Evolutionary conservation across 2,113 vertebrate species (phyloP).

Genomic region (Sander vitreus): DNA sequence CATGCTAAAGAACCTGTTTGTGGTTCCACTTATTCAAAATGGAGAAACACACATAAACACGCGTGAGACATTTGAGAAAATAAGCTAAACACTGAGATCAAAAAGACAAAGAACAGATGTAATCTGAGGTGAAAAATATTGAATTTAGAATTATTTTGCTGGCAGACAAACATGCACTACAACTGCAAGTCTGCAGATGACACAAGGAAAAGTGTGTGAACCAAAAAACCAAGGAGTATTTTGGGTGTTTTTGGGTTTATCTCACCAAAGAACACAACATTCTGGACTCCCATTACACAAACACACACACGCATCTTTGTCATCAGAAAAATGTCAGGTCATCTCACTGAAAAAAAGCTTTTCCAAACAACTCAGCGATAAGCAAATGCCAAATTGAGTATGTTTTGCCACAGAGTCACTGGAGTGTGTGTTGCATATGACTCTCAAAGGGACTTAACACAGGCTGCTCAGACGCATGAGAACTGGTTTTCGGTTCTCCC

Average conservation of each 20-base stretch:
- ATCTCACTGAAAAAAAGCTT: constrained; percentile 62
- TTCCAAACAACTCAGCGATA: constrained; percentile 65
- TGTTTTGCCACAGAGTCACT: constrained; percentile 49
- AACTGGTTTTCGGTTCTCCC: constrained; percentile 35
- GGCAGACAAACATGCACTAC: background rate
- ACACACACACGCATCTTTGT: constrained; percentile 45
- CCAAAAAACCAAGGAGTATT: constrained; percentile 5
- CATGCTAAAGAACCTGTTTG: background rate
- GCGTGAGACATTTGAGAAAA: background rate
- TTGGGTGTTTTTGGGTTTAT: constrained; percentile 38
- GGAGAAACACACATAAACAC: background rate
- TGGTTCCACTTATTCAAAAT: background rate
- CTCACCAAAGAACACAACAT: constrained; percentile 28
- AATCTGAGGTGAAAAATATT: background rate
- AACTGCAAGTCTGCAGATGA: background rate
- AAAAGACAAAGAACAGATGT: constrained; percentile 7
- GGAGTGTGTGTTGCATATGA: constrained; percentile 30
- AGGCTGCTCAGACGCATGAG: constrained; percentile 32
- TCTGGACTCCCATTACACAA: constrained; percentile 50
- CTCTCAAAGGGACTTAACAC: constrained; percentile 31
- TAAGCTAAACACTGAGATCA: background rate
- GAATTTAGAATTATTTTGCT: background rate
- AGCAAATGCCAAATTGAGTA: constrained; percentile 68
- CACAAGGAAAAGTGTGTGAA: background rate
- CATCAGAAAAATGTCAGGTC: constrained; percentile 64